A percentile compares a stretch with the other conserved stretches of the same genome.
phyloP scores from a whole-genome alignment of 1,140 invertebrate species.

The Caenorhabditis elegans region DNA sequence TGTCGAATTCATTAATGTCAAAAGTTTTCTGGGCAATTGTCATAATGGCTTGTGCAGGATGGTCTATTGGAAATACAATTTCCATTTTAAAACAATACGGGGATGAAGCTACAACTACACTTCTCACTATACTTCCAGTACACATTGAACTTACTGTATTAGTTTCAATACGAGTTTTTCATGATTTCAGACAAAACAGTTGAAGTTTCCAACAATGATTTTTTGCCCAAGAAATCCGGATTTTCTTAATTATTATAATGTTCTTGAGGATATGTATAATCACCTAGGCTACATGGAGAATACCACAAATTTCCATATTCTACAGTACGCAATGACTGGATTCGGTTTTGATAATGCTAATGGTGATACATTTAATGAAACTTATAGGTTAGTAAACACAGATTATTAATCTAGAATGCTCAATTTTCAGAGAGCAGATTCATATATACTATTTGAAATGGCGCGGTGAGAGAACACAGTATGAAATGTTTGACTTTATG shows the following conservation, averaged over 20 bases:
- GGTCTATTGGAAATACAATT: conserved; percentile 19
- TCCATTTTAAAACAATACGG: conserved; percentile 7
- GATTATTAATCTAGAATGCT: neutral
- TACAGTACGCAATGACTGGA: conserved; percentile 13
- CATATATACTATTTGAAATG: neutral
- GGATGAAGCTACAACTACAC: conserved; percentile 7
- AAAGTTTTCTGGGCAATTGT: conserved; percentile 31
- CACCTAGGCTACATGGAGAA: conserved; percentile 12
- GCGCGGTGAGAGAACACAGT: neutral
- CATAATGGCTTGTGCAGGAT: neutral
- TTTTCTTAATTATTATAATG: neutral
- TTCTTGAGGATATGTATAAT: neutral
- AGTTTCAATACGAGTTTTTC: neutral
- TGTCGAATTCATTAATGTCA: conserved; percentile 30
- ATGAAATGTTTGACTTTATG: conserved; percentile 42
- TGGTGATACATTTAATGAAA: neutral
- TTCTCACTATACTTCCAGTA: conserved; percentile 28
- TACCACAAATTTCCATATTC: neutral
- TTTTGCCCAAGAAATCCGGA: conserved; percentile 32
- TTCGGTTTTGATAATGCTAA: neutral
- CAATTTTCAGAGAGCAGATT: neutral
- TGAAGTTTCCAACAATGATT: conserved; percentile 33
- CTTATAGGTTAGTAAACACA: neutral
- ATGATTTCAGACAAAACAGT: neutral
- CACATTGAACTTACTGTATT: neutral